Evolutionary conservation across 2,888 invertebrate species (phyloP), one percentile per base, ranked within the genome.

Genomic region (Rugalucina vietnamica): DNA sequence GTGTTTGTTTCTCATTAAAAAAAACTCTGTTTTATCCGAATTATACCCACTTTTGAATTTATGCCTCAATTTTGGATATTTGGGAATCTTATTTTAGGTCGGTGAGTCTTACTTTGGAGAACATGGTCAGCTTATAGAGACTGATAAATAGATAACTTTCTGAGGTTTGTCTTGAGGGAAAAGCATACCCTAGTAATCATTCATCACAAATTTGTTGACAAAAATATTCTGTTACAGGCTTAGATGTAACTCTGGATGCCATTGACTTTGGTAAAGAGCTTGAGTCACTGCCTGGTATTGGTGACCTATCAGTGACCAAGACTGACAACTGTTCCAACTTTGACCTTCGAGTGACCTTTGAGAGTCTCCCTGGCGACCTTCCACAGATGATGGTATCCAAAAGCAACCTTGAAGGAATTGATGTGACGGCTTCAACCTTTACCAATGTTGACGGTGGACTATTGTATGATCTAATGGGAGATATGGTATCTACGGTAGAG

Each of bases 391-490:
- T 79, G 1, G 89, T 89, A 3, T 49, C 39, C 65, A 36, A 71
- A 14, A 34, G 34, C 32, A 50, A 76, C 1, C 71, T 89, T 10
- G 37, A 12, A 10, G 89, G 89, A 29, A 78, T 80, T 8, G 32
- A 75, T 74, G 74, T 85, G 4, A 57, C 29, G 5, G 76, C 81
- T 5, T 76, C 70, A n/a, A 82, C 90, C 1, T 32, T 39, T 0
- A 87, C 89, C 12, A 57, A 39, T 18, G 60, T 57, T 1, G 84
- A 92, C 76, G 93, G 93, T 4, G 91, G 91, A 29, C 43, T 92
- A 24, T 90, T 83, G 70, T 91, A 89, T 69, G 87, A 91, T 29
- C 90, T 94, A 8, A 88, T 90, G 8, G 94, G 93, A 1, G 93
- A 93, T 82, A 88, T 92, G 88, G 65, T 92, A 10, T 73, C 89